Evolutionary conservation across 2,888 invertebrate genomes (phyloP).

Genomic region (Pheosia gnoma): DNA sequence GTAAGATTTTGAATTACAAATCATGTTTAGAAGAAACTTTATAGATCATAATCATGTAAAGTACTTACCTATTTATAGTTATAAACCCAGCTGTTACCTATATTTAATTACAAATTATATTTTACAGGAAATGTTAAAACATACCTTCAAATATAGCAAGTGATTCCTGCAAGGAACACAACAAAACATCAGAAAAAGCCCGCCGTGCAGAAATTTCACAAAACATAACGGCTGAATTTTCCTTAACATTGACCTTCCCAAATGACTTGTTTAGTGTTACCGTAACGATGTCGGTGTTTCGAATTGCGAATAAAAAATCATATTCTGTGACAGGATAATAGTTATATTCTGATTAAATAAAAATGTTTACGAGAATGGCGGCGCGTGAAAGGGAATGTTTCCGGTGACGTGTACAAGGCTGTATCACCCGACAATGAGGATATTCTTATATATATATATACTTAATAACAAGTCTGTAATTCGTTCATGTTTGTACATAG

Average conservation of each 20-base stretch:
- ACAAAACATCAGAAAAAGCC: not conserved
- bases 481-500: too few species aligned
- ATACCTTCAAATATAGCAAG: not conserved
- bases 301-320: conserved; percentile 3
- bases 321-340: not conserved
- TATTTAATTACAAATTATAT: too few species aligned
- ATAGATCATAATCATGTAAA: too few species aligned
- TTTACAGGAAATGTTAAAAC: too few species aligned
- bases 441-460: not conserved
- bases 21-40: too few species aligned
- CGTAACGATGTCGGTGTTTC: not conserved
- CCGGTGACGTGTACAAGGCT: conserved; percentile 1
- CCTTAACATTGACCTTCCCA: not conserved
- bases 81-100: too few species aligned
- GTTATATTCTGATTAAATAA: conserved; percentile 7
- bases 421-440: not conserved
- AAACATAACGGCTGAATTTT: conserved; percentile 6
- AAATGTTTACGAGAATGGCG: conserved; percentile 3
- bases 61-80: too few species aligned
- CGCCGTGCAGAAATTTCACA: conserved; percentile 6
- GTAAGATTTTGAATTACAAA: too few species aligned
- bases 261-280: conserved; percentile 1
- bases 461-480: too few species aligned
- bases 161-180: not conserved
- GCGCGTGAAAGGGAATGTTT: conserved; percentile 1